phyloP scores from a whole-genome alignment of 2,888 invertebrate species.

The Neoitamus cyanurus region DNA sequence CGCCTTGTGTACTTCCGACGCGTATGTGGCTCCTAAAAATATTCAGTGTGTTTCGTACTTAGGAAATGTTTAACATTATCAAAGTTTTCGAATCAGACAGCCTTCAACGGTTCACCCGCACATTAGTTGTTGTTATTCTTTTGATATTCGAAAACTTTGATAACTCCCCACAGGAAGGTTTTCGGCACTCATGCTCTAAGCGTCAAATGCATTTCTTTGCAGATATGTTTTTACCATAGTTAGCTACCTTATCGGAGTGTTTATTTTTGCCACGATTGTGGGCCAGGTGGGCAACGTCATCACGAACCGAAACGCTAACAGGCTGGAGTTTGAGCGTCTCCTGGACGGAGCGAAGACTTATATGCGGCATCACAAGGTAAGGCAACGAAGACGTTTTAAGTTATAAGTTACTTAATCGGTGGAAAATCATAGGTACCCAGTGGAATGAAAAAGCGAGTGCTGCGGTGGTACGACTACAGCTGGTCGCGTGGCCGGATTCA shows the following conservation, averaged over 20 bases:
- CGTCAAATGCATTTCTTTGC: conserved; percentile 61
- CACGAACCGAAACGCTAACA: conserved; percentile 95
- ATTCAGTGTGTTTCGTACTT: conserved; percentile 7
- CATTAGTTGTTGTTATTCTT: conserved; percentile 57
- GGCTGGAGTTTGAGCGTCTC: conserved; percentile 93
- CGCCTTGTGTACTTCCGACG: conserved; percentile 57
- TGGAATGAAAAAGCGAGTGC: conserved; percentile 94
- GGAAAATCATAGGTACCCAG: conserved; percentile 76
- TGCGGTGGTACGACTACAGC: conserved; percentile 97
- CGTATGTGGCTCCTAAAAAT: neutral
- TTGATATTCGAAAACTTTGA: conserved; percentile 64
- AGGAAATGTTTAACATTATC: conserved; percentile 53
- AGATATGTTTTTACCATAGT: conserved; percentile 97
- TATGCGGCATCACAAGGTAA: conserved; percentile 94
- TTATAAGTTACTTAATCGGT: neutral
- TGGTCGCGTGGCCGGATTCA: conserved; percentile 97
- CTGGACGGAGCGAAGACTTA: conserved; percentile 97
- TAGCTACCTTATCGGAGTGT: conserved; percentile 96
- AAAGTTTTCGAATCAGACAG: conserved; percentile 67
- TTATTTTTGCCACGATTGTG: conserved; percentile 97
- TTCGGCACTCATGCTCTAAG: neutral
- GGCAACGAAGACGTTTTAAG: conserved; percentile 23
- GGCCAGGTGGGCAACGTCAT: conserved; percentile 98
- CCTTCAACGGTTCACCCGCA: conserved; percentile 60
- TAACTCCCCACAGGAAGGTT: conserved; percentile 5